Evolutionary conservation across 2,113 vertebrate species (phyloP).

Genomic region (Zosterops pallidus): DNA sequence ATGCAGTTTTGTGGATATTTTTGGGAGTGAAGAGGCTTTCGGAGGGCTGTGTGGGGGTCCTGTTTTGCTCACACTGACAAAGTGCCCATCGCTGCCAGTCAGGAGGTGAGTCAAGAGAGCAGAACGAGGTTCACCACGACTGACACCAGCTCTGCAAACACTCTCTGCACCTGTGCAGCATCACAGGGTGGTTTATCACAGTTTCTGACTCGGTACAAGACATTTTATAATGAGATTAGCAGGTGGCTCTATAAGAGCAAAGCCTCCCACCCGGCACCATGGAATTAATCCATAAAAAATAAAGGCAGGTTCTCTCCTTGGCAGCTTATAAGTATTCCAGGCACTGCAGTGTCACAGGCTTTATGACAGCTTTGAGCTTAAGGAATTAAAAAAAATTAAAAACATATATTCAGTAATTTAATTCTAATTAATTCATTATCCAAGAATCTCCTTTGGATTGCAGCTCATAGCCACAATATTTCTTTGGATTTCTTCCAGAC

Average conservation of each 20-base stretch:
- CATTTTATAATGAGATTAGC: constrained; percentile 27
- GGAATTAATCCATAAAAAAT: constrained; percentile 56
- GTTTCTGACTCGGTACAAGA: background rate
- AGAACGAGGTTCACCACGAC: background rate
- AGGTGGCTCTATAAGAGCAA: constrained; percentile 6
- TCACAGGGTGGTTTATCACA: background rate
- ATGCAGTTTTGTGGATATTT: rapidly evolving
- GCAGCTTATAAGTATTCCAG: background rate
- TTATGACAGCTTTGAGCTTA: constrained; percentile 10
- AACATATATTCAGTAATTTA: background rate
- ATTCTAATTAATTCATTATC: background rate
- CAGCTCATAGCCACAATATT: background rate
- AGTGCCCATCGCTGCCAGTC: background rate
- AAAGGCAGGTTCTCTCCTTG: background rate
- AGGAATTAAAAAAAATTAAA: background rate
- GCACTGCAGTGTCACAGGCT: background rate
- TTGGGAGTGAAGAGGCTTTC: background rate
- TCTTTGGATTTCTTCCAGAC: background rate
- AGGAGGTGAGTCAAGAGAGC: background rate
- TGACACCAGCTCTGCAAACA: background rate
- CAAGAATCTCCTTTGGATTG: background rate
- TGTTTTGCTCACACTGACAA: rapidly evolving
- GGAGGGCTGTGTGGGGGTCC: rapidly evolving
- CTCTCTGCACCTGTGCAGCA: background rate
- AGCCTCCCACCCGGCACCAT: background rate